Percentiles rank a stretch among this genome's conserved stretches.
Evolutionary conservation across 35 echinoderm and acorn worm species (phyloP).

Genomic region (Patiria miniata): DNA sequence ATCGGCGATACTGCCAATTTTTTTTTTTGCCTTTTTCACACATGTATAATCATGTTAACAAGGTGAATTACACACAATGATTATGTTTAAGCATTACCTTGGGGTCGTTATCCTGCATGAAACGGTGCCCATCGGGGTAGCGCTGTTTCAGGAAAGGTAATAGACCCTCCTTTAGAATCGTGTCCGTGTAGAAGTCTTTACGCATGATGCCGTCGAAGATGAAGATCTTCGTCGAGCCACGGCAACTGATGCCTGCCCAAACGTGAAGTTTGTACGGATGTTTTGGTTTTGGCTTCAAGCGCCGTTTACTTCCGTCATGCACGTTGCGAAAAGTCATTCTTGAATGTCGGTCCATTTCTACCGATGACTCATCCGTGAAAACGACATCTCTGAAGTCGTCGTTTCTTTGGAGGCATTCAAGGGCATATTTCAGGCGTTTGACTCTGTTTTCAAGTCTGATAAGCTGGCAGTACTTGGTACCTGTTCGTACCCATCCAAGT

Average conservation of each 20-base stretch:
- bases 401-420: neutral
- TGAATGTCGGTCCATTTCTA: slow-evolving; percentile 18
- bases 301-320: neutral
- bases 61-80: no score
- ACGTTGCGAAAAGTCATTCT: slow-evolving; percentile 13
- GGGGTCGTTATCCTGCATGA: neutral
- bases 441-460: slow-evolving; percentile 17
- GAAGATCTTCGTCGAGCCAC: neutral
- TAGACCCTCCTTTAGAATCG: neutral
- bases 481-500: slow-evolving; percentile 35
- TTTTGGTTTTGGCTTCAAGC: slow-evolving; percentile 39
- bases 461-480: slow-evolving; percentile 35
- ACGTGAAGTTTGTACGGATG: slow-evolving; percentile 46
- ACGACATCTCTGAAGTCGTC: slow-evolving; percentile 16
- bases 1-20: no score
- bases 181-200: neutral
- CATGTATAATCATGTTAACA: no score
- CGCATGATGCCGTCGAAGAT: slow-evolving; percentile 48
- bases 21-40: no score
- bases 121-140: slow-evolving; percentile 23
- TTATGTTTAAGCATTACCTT: no score
- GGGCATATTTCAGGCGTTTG: slow-evolving; percentile 24
- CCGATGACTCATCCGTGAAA: slow-evolving; percentile 19
- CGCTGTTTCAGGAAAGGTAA: slow-evolving; percentile 18
- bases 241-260: slow-evolving; percentile 26